Evolutionary conservation across 2,113 vertebrate species (phyloP).

Genomic region (Delphinapterus leucas): DNA sequence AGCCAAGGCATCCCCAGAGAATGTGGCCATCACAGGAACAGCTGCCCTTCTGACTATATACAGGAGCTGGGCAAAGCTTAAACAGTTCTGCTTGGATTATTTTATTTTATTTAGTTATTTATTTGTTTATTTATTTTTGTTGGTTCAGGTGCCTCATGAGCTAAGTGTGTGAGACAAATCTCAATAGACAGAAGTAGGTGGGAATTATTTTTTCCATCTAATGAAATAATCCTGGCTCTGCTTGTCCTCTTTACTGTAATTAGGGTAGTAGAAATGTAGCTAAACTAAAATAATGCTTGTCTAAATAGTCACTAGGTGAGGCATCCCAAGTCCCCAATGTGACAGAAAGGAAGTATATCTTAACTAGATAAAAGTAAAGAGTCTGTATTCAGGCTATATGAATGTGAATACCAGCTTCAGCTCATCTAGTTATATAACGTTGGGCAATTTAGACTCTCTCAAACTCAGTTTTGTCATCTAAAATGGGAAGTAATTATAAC

Average conservation of each 20-base stretch:
- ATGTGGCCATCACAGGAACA: constrained; percentile 29
- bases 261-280: not conserved
- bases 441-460: not conserved
- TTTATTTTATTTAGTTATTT: not conserved
- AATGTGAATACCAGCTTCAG: not conserved
- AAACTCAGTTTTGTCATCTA: not conserved
- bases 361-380: not conserved
- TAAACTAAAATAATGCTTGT: not conserved
- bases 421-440: not conserved
- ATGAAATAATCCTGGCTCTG: not conserved
- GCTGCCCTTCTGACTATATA: constrained; percentile 38
- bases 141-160: constrained; percentile 25
- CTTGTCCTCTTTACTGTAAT: not conserved
- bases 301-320: not conserved
- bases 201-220: not conserved
- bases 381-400: not conserved
- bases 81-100: not conserved
- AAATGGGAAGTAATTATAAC: not conserved
- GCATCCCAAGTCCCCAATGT: not conserved
- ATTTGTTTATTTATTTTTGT: not conserved
- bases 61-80: not conserved
- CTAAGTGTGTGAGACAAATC: not conserved
- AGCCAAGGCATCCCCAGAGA: constrained; percentile 44
- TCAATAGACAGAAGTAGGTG: not conserved
- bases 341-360: not conserved